phyloP scores from a whole-genome alignment of 2,113 vertebrate genomes.

The Monopterus albus region DNA sequence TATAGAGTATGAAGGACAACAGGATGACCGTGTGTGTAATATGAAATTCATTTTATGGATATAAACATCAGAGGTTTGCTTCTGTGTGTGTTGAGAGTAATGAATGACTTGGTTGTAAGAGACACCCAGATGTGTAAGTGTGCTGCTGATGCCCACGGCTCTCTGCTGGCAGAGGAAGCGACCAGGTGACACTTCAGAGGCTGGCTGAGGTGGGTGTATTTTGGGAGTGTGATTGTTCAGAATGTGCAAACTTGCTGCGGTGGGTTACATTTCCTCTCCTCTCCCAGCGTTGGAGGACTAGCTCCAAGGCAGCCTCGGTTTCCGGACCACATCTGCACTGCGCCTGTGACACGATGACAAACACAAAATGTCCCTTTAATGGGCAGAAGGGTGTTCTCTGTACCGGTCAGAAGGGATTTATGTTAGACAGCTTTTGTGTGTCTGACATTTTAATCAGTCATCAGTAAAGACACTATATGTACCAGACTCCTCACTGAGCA shows the following conservation, averaged over 20 bases:
- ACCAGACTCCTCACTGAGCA: constrained; percentile 15
- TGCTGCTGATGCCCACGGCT: constrained; percentile 22
- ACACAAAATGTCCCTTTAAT: constrained; percentile 4
- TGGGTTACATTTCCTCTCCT: constrained; percentile 32
- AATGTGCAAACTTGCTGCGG: constrained; percentile 23
- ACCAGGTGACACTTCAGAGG: constrained; percentile 30
- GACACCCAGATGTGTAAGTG: constrained; percentile 11
- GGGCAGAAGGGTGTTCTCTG: constrained; percentile 20
- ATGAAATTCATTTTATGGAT: constrained; percentile 27
- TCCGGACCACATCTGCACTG: constrained; percentile 37
- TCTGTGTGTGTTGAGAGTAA: no score
- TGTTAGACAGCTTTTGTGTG: constrained; percentile 7
- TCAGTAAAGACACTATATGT: constrained; percentile 1
- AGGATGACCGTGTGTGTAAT: neutral
- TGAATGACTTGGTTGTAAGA: constrained; percentile 13
- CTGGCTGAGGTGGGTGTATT: constrained; percentile 26
- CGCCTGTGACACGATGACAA: constrained; percentile 3
- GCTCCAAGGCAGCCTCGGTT: constrained; percentile 32
- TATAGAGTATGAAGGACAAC: neutral
- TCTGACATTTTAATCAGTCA: constrained; percentile 49
- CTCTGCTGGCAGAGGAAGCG: constrained; percentile 23
- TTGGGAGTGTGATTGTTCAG: constrained; percentile 28
- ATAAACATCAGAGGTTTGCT: no score
- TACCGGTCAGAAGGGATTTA: constrained; percentile 23
- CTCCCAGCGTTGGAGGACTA: neutral